phyloP scores from a whole-genome alignment of 1,140 invertebrate species.

The Heliconius himera region DNA sequence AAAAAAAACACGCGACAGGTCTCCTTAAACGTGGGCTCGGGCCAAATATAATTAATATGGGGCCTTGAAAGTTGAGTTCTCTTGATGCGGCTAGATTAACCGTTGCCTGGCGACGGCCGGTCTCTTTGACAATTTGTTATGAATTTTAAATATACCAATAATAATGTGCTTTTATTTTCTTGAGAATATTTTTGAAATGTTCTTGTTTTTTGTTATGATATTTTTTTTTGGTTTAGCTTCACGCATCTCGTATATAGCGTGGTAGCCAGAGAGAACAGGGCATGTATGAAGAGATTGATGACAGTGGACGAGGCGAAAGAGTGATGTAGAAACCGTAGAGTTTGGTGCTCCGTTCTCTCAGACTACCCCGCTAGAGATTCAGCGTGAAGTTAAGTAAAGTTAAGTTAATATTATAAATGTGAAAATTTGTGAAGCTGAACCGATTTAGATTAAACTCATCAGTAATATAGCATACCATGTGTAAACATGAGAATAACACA shows the following conservation, averaged over 20 bases:
- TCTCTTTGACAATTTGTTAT: background rate
- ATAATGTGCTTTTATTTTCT: conserved; percentile 7
- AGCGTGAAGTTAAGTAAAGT: too few species aligned
- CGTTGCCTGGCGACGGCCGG: conserved; percentile 34
- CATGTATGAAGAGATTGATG: too few species aligned
- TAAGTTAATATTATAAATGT: too few species aligned
- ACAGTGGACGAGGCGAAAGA: too few species aligned
- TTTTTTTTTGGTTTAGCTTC: background rate
- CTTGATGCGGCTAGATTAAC: conserved; percentile 33
- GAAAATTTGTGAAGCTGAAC: too few species aligned
- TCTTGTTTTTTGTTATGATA: background rate
- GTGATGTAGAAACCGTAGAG: too few species aligned
- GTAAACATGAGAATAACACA: too few species aligned
- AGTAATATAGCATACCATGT: too few species aligned
- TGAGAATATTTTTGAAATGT: background rate
- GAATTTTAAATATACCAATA: conserved; percentile 1
- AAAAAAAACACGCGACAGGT: conserved; percentile 19
- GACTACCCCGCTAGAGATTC: too few species aligned
- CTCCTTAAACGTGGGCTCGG: conserved; percentile 23
- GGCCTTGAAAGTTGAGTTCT: conserved; percentile 32
- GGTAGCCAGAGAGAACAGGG: too few species aligned
- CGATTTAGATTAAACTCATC: too few species aligned
- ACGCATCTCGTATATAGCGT: background rate
- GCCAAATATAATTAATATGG: conserved; percentile 39
- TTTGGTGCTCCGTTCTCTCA: too few species aligned